phyloP scores from a whole-genome alignment of 2,888 invertebrate genomes.

The Papilio gigon region DNA sequence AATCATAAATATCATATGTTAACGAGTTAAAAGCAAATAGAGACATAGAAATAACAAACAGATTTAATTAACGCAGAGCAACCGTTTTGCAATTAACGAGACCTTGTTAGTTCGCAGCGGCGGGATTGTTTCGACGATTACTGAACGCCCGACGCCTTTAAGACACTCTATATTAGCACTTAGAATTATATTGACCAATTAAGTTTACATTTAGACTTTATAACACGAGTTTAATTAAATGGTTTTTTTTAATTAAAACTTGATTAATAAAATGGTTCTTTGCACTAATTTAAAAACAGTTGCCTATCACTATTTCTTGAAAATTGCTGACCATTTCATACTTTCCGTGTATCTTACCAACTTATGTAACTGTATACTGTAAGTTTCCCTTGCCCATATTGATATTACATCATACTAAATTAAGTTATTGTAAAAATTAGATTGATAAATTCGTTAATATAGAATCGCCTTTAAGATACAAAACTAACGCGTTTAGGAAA shows the following conservation, averaged over 20 bases:
- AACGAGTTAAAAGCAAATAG: conserved; percentile 22
- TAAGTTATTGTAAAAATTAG: too few relatives aligned
- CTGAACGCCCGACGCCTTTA: conserved; percentile 16
- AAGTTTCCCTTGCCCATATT: too few relatives aligned
- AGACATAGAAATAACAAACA: conserved; percentile 26
- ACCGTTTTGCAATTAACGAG: conserved; percentile 33
- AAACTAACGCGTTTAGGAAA: too few relatives aligned
- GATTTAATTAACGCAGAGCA: conserved; percentile 30
- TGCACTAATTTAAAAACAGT: too few relatives aligned
- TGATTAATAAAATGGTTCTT: too few relatives aligned
- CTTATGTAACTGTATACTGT: too few relatives aligned
- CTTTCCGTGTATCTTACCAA: too few relatives aligned
- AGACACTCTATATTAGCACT: conserved; percentile 13
- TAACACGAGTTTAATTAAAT: neutral
- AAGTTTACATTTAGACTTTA: conserved; percentile 9
- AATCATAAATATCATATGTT: conserved; percentile 18
- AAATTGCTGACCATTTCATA: too few relatives aligned
- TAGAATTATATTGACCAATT: conserved; percentile 18
- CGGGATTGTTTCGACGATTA: conserved; percentile 29
- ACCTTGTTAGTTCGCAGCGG: conserved; percentile 21
- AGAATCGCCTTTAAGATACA: too few relatives aligned
- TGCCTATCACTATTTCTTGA: too few relatives aligned
- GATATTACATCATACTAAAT: too few relatives aligned
- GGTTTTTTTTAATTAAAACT: neutral
- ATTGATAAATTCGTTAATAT: too few relatives aligned